Percentiles rank a stretch among this genome's conserved stretches.
Evolutionary conservation across 2,797 vertebrate genomes (phyloP).

Genomic region (Lagorchestes hirsutus): DNA sequence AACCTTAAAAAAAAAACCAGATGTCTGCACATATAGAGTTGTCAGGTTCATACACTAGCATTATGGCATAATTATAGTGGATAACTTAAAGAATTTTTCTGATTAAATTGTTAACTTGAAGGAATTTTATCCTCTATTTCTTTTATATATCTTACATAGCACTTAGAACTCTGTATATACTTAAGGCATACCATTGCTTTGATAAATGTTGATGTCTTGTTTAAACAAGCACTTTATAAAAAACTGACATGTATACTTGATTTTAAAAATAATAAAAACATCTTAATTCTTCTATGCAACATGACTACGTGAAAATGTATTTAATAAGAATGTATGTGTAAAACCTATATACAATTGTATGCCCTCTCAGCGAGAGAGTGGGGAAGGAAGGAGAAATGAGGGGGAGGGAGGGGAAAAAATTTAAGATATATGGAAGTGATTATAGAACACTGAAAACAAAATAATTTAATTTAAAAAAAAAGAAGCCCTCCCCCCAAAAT

Average conservation of each 20-base stretch:
- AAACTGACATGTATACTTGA: not conserved
- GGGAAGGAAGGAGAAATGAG: no score
- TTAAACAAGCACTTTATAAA: not conserved
- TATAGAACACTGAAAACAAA: no score
- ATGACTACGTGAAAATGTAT: no score
- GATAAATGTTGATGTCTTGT: not conserved
- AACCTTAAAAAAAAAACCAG: not conserved
- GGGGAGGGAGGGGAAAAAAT: no score
- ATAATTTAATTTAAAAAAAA: no score
- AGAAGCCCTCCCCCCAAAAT: not conserved
- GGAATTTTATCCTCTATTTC: not conserved
- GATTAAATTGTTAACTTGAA: not conserved
- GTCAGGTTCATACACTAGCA: not conserved
- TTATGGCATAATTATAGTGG: not conserved
- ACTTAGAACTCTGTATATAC: not conserved
- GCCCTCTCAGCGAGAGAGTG: no score
- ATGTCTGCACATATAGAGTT: not conserved
- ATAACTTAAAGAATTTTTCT: not conserved
- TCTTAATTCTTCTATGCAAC: not conserved
- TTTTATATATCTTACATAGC: not conserved
- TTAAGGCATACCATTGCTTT: not conserved
- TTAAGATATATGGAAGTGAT: no score
- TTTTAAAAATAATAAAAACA: not conserved
- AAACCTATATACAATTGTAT: no score
- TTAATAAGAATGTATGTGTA: no score